Percentiles rank a stretch among this genome's conserved stretches.
Evolutionary conservation across 2,888 invertebrate genomes (phyloP).

Genomic region (Lathronympha strigana): DNA sequence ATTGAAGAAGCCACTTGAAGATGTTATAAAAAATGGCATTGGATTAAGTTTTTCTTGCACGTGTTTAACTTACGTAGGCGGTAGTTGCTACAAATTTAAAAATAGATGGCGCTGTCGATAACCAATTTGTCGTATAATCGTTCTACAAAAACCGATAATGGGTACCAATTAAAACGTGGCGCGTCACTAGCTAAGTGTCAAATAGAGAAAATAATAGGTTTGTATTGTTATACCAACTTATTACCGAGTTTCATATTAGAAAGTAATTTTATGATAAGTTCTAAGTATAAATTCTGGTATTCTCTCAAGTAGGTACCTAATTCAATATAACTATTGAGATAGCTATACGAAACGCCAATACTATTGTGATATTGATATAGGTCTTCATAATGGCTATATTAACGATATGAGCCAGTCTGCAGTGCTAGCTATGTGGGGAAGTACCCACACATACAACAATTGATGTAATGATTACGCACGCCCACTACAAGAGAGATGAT

Average conservation of each 20-base stretch:
- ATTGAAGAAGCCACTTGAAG: conserved; percentile 18
- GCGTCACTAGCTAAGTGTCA: conserved; percentile 12
- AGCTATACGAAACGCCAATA: not conserved
- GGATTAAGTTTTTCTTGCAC: conserved; percentile 7
- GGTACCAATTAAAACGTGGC: conserved; percentile 11
- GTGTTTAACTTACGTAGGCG: conserved; percentile 13
- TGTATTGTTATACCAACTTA: not conserved
- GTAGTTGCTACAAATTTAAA: conserved; percentile 7
- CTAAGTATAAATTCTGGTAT: not conserved
- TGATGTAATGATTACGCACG: conserved; percentile 39
- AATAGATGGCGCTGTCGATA: conserved; percentile 16
- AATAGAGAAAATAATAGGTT: not conserved
- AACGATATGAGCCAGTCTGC: conserved; percentile 6
- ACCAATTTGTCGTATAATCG: conserved; percentile 1
- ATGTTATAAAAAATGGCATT: conserved; percentile 27
- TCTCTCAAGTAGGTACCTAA: not conserved
- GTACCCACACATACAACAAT: conserved; percentile 42
- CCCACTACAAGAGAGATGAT: conserved; percentile 37
- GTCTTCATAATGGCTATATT: conserved; percentile 9
- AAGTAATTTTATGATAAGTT: not conserved
- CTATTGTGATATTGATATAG: conserved; percentile 1
- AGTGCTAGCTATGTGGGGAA: conserved; percentile 32
- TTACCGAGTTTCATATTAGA: not conserved
- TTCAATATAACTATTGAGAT: not conserved
- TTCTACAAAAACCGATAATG: conserved; percentile 26